These are phyloP conservation scores for Hemibagrus wyckioides DNA, from an alignment of 2,113 vertebrate genomes.

Conservation along the genomic window DNA sequence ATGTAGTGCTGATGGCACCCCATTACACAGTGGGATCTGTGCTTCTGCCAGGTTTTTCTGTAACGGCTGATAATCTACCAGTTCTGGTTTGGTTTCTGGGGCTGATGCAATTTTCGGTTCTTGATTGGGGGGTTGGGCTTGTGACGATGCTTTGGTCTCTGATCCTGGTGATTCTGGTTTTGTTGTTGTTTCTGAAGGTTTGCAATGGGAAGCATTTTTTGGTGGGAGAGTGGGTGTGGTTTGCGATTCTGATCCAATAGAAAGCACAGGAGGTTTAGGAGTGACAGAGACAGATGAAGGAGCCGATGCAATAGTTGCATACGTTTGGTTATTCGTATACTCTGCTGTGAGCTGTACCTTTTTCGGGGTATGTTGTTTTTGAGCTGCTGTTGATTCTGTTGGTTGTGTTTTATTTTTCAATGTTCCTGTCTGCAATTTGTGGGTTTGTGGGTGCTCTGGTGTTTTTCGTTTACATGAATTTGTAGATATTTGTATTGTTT, in stretches of 20 bases:
- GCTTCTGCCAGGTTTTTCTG: constrained; percentile 3
- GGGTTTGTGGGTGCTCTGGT: constrained; percentile 40
- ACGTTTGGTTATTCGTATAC: constrained; percentile 14
- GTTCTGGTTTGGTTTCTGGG: constrained; percentile 3
- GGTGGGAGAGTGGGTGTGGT: constrained; percentile 56
- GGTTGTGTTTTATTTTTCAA: constrained; percentile 2
- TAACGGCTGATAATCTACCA: constrained; percentile 7
- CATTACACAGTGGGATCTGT: constrained; percentile 73
- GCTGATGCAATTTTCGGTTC: not conserved
- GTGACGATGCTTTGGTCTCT: constrained; percentile 55
- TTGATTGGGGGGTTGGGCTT: constrained; percentile 21
- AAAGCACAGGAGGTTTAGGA: constrained; percentile 51
- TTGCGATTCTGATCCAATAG: constrained; percentile 47
- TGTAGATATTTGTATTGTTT: not conserved
- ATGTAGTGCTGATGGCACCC: constrained; percentile 77
- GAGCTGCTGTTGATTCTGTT: constrained; percentile 4
- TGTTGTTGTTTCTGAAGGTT: constrained; percentile 6
- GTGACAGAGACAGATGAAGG: constrained; percentile 13
- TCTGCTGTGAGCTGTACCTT: constrained; percentile 21
- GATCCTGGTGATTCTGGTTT: constrained; percentile 53
- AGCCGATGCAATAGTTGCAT: not conserved
- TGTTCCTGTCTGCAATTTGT: constrained; percentile 37
- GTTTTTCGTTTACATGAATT: not conserved
- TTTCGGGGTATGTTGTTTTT: constrained; percentile 26
- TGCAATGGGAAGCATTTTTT: constrained; percentile 50